Percentiles rank a stretch among this genome's conserved stretches.
Conservation (phyloP, 2,888 invertebrate genomes). For the Blastobasis lacticolella region DNA sequence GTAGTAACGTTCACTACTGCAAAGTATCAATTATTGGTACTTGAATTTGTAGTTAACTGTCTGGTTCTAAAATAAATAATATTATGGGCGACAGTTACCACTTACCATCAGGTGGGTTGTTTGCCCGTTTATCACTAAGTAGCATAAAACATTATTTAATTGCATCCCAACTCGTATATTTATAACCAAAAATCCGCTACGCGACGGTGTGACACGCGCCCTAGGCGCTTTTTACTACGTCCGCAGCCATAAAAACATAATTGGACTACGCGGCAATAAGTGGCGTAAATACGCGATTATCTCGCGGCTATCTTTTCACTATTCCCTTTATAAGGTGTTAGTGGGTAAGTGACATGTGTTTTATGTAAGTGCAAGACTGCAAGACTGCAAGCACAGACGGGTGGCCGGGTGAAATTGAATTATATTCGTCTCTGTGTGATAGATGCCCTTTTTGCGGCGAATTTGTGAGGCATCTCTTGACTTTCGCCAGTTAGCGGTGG, state of each 20-base stretch:
- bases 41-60: too few species aligned
- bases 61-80: too few species aligned
- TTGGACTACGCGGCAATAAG: constrained; percentile 29
- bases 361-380: constrained; percentile 3
- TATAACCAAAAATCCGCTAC: neutral
- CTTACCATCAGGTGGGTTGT: too few species aligned
- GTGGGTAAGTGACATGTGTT: constrained; percentile 13
- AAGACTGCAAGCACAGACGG: neutral
- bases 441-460: constrained; percentile 1
- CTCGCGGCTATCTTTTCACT: constrained; percentile 27
- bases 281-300: constrained; percentile 41
- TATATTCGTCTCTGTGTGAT: constrained; percentile 2
- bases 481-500: neutral
- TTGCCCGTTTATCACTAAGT: too few species aligned
- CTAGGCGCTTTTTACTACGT: constrained; percentile 20
- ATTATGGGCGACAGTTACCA: too few species aligned
- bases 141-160: too few species aligned
- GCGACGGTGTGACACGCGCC: constrained; percentile 1
- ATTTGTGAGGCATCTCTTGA: constrained; percentile 3
- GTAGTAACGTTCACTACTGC: too few species aligned
- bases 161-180: too few species aligned
- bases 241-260: constrained; percentile 35
- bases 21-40: too few species aligned
- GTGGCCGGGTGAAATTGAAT: constrained; percentile 7
- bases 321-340: constrained; percentile 25